Conservation (phyloP, 2,113 vertebrate species). For the Regulus satrapa region DNA sequence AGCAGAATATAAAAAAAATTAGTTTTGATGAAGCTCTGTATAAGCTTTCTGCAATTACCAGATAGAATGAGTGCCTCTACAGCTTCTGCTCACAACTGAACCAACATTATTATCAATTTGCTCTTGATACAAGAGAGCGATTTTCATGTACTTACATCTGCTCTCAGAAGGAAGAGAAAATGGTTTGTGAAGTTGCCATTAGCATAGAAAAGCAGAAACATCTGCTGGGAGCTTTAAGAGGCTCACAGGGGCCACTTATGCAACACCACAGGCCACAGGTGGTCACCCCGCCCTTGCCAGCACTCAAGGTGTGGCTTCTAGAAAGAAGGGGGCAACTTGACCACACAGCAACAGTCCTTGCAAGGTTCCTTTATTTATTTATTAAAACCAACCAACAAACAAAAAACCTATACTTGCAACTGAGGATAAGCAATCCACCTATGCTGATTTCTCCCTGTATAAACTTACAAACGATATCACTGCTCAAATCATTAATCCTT, state of each 20-base stretch:
- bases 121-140: conserved; percentile 52
- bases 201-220: conserved; percentile 55
- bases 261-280: neutral
- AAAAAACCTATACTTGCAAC: neutral
- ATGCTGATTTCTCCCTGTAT: neutral
- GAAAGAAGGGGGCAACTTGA: neutral
- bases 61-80: conserved; percentile 1
- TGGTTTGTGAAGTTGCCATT: conserved; percentile 15
- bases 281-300: neutral
- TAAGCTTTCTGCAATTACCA: conserved; percentile 52
- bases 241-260: conserved; percentile 9
- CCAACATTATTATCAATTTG: conserved; percentile 60
- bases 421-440: neutral
- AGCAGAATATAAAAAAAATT: conserved; percentile 48
- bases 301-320: neutral
- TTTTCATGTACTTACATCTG: conserved; percentile 19
- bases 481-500: neutral
- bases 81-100: conserved; percentile 48
- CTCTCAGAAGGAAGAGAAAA: conserved; percentile 65
- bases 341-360: neutral
- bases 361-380: neutral
- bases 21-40: conserved; percentile 58
- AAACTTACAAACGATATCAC: neutral
- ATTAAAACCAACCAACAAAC: neutral
- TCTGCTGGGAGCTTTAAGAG: conserved; percentile 42